These are phyloP conservation scores for Carcinoscorpius rotundicauda DNA, from an alignment of 1,140 invertebrate species.

Conservation along the genomic window DNA sequence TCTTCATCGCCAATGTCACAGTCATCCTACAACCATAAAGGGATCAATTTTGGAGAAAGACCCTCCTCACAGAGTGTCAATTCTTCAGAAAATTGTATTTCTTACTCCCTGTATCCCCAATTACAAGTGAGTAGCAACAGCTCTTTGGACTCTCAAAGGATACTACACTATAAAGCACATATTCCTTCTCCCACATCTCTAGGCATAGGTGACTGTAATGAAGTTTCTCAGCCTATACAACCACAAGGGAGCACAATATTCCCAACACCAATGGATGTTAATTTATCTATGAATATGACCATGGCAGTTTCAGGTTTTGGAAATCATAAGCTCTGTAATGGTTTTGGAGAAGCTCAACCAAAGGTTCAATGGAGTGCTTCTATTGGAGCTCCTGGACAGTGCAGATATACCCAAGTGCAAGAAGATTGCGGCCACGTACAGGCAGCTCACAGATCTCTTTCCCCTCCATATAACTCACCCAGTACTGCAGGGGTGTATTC, in stretches of 20 bases:
- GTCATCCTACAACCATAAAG: conserved; percentile 6
- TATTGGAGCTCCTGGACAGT: conserved; percentile 10
- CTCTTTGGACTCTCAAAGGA: too few relatives aligned
- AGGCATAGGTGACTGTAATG: too few relatives aligned
- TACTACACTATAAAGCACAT: too few relatives aligned
- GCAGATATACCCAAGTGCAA: too few relatives aligned
- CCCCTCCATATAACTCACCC: conserved; percentile 31
- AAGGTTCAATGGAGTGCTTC: conserved; percentile 28
- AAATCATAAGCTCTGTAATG: conserved; percentile 43
- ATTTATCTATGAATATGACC: conserved; percentile 96
- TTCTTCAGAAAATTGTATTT: not conserved
- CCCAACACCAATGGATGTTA: conserved; percentile 66
- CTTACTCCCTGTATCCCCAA: too few relatives aligned
- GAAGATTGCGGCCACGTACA: conserved; percentile 7
- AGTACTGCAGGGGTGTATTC: conserved; percentile 48
- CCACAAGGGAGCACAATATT: too few relatives aligned
- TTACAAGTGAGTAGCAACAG: too few relatives aligned
- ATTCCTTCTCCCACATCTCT: too few relatives aligned
- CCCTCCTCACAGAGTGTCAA: conserved; percentile 2
- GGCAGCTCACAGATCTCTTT: conserved; percentile 14
- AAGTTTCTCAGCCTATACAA: too few relatives aligned
- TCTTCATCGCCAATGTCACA: conserved; percentile 8
- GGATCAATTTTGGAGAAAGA: conserved; percentile 10
- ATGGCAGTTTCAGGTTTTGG: conserved; percentile 53
- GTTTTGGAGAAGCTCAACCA: conserved; percentile 38